phyloP scores from a whole-genome alignment of 1,140 invertebrate genomes.

The Leptinotarsa texana region DNA sequence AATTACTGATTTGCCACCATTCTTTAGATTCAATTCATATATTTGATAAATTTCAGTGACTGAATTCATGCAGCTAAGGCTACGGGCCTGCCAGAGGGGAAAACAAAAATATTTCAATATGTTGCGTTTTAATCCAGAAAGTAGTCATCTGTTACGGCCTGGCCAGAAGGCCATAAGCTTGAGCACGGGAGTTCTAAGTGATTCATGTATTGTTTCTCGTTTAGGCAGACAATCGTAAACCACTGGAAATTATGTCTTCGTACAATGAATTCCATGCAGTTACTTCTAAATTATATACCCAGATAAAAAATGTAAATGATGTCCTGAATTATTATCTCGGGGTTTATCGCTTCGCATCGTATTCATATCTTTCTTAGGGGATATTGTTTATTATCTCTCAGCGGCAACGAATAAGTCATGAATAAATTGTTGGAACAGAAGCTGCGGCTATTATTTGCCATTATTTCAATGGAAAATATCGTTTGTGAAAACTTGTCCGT shows the following conservation, averaged over 20 bases:
- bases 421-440: neutral
- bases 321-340: conserved; percentile 45
- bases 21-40: too few species aligned
- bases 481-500: too few species aligned
- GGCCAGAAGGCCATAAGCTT: conserved; percentile 12
- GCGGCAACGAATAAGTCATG: conserved; percentile 4
- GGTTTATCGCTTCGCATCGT: conserved; percentile 27
- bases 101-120: conserved; percentile 54
- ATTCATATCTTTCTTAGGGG: conserved; percentile 28
- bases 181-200: conserved; percentile 47
- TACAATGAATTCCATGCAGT: conserved; percentile 48
- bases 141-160: conserved; percentile 54
- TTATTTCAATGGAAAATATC: too few species aligned
- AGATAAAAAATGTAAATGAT: conserved; percentile 52
- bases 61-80: neutral
- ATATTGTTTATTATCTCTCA: conserved; percentile 28
- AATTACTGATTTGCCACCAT: too few species aligned
- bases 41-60: neutral
- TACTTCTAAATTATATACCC: conserved; percentile 47
- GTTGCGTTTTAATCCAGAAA: conserved; percentile 54
- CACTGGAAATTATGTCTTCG: conserved; percentile 54
- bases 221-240: conserved; percentile 52
- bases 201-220: conserved; percentile 56
- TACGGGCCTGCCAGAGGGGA: conserved; percentile 22
- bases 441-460: neutral